phyloP scores from a whole-genome alignment of 2,113 vertebrate species.

The Psophia crepitans region DNA sequence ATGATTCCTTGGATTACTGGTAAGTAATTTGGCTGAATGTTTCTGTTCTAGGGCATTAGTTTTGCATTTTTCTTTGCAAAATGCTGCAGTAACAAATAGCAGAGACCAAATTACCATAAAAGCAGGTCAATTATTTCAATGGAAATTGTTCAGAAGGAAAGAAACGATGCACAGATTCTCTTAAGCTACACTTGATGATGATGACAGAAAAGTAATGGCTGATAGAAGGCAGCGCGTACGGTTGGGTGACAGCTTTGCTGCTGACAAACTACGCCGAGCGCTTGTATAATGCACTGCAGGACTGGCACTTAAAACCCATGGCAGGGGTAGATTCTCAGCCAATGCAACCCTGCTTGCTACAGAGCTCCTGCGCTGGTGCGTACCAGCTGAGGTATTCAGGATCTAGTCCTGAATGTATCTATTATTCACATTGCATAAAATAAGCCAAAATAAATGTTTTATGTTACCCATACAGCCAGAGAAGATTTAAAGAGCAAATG shows the following conservation, averaged over 20 bases:
- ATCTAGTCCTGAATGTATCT: background rate
- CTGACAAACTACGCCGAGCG: background rate
- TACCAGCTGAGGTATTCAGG: background rate
- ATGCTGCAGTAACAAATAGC: conserved; percentile 26
- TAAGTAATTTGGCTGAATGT: conserved; percentile 72
- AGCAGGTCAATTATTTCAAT: conserved; percentile 51
- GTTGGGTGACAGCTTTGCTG: conserved; percentile 45
- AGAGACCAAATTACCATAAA: conserved; percentile 30
- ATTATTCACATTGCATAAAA: background rate
- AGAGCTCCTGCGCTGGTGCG: background rate
- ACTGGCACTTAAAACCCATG: background rate
- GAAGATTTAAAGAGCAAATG: conserved; percentile 15
- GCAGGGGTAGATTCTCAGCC: background rate
- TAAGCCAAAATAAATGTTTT: conserved; percentile 24
- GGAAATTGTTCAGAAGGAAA: conserved; percentile 18
- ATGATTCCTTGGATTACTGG: conserved; percentile 71
- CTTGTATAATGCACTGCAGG: background rate
- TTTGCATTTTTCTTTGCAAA: conserved; percentile 66
- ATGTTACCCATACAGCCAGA: background rate
- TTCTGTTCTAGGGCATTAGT: conserved; percentile 73
- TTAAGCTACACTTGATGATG: conserved; percentile 5
- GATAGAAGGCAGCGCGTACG: conserved; percentile 19
- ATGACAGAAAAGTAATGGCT: conserved; percentile 34
- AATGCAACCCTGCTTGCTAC: background rate
- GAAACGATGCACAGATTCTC: conserved; percentile 26